Conservation (phyloP, 2,797 vertebrate species). For the Chelidonichthys spinosus region DNA sequence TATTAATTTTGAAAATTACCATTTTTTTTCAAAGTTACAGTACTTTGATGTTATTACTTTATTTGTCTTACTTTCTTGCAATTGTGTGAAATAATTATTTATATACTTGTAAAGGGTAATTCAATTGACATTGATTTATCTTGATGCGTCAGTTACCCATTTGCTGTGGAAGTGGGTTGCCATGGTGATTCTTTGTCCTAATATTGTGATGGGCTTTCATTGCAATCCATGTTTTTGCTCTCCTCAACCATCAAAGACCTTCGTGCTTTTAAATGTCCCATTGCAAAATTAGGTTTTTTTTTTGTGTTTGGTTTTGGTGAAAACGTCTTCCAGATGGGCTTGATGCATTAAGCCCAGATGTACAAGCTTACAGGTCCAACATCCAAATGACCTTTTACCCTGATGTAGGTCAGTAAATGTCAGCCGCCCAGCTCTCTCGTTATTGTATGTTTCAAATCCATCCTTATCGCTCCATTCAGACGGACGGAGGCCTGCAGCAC, state of each 20-base stretch:
- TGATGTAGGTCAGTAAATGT: slow-evolving; percentile 53
- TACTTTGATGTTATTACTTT: slow-evolving; percentile 15
- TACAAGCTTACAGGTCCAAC: slow-evolving; percentile 60
- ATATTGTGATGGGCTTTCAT: slow-evolving; percentile 63
- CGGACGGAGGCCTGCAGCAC: slow-evolving; percentile 52
- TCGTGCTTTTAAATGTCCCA: slow-evolving; percentile 52
- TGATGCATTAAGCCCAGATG: slow-evolving; percentile 66
- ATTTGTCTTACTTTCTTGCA: slow-evolving; percentile 11
- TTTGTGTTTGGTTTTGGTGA: slow-evolving; percentile 55
- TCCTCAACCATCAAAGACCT: slow-evolving; percentile 67
- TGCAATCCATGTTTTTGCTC: slow-evolving; percentile 54
- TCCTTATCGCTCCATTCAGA: slow-evolving; percentile 63
- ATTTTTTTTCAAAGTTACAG: slow-evolving; percentile 6
- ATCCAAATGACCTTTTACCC: slow-evolving; percentile 62
- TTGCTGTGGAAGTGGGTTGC: slow-evolving; percentile 54
- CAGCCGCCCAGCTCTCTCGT: slow-evolving; percentile 28
- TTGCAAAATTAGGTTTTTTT: slow-evolving; percentile 45
- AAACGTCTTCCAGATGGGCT: slow-evolving; percentile 67
- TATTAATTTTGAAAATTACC: no score
- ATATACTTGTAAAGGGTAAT: slow-evolving; percentile 21
- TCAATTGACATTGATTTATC: slow-evolving; percentile 48
- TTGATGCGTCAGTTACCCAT: slow-evolving; percentile 41
- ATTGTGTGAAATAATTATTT: slow-evolving; percentile 30
- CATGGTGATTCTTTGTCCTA: slow-evolving; percentile 61
- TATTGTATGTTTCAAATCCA: slow-evolving; percentile 57